These are phyloP conservation scores for Orthosia incerta DNA, from an alignment of 2,888 invertebrate genomes.

Conservation along the genomic window DNA sequence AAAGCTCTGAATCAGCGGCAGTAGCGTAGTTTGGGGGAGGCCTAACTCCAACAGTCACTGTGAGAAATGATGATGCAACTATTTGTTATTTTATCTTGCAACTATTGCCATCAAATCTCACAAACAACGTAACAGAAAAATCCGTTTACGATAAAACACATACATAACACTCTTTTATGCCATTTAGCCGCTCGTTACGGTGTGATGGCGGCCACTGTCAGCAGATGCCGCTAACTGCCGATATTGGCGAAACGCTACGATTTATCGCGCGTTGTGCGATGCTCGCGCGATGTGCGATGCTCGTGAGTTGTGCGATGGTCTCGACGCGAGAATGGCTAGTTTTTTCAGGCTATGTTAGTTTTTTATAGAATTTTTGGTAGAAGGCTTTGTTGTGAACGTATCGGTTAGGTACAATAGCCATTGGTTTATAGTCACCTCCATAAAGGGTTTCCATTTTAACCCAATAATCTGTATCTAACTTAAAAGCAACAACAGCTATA, in stretches of 20 bases:
- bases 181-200: constrained; percentile 33
- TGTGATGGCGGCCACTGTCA: constrained; percentile 52
- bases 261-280: constrained; percentile 57
- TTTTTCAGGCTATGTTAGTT: constrained; percentile 12
- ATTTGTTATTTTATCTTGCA: too few relatives aligned
- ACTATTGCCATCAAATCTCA: too few relatives aligned
- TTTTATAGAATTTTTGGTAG: neutral
- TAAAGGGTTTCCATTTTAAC: too few relatives aligned
- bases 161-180: constrained; percentile 1
- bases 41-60: too few relatives aligned
- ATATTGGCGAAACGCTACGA: constrained; percentile 60
- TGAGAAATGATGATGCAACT: too few relatives aligned
- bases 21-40: too few relatives aligned
- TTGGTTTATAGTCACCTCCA: too few relatives aligned
- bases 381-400: neutral
- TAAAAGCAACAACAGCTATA: too few relatives aligned
- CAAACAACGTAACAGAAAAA: neutral
- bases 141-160: constrained; percentile 3
- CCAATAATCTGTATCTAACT: too few relatives aligned
- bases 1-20: too few relatives aligned
- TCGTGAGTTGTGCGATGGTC: constrained; percentile 1
- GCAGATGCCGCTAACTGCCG: constrained; percentile 61
- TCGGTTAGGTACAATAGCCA: neutral
- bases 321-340: constrained; percentile 19
- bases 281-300: constrained; percentile 16